Evolutionary conservation across 2,797 vertebrate genomes (phyloP).

Genomic region (Synanceia verrucosa): DNA sequence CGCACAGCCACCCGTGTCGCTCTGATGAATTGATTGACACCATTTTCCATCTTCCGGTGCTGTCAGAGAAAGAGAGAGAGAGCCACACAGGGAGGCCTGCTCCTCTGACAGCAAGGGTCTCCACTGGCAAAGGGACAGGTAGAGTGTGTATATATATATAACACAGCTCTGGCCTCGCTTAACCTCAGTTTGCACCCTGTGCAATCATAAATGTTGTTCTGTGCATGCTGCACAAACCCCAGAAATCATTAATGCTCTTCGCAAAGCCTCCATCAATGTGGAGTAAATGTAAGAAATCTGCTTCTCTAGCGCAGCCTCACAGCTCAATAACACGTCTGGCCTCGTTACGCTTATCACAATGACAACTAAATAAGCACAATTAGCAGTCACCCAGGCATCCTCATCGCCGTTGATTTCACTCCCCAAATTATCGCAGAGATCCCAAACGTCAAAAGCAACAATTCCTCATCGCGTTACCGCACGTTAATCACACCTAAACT

Average conservation of each 20-base stretch:
- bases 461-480: conserved; percentile 38
- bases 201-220: background rate
- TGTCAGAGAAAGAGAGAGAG: conserved; percentile 62
- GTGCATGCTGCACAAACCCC: background rate
- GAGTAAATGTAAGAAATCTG: conserved; percentile 30
- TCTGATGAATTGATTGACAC: conserved; percentile 85
- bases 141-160: conserved; percentile 11
- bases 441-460: conserved; percentile 39
- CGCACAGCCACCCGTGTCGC: conserved; percentile 71
- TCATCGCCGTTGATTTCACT: conserved; percentile 54
- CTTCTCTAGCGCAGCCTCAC: conserved; percentile 57
- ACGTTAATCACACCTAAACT: background rate
- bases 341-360: conserved; percentile 80
- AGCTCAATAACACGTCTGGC: conserved; percentile 79
- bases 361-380: conserved; percentile 83
- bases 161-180: conserved; percentile 22
- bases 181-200: conserved; percentile 4
- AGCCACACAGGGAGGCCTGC: conserved; percentile 49
- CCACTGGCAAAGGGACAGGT: conserved; percentile 40
- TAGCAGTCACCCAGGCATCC: conserved; percentile 72
- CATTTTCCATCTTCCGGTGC: conserved; percentile 80
- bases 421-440: conserved; percentile 51
- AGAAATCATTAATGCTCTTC: background rate
- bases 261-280: conserved; percentile 17
- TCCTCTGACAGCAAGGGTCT: conserved; percentile 46